These are phyloP conservation scores for Epsilonema sp. DNA, from an alignment of 2,888 invertebrate genomes.

Conservation along the genomic window DNA sequence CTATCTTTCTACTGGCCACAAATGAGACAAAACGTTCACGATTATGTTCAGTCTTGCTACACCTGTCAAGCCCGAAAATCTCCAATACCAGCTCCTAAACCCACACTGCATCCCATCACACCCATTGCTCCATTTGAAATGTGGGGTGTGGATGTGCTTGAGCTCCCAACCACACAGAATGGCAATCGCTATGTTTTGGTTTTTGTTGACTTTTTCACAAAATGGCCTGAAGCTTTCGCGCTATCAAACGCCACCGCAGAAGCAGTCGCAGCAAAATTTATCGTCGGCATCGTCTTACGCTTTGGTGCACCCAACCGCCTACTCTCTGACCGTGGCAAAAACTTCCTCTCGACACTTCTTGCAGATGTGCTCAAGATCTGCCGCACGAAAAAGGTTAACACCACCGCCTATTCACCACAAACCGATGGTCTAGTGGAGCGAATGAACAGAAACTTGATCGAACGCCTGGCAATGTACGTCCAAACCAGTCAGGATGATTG, in stretches of 20 bases:
- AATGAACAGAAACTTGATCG: constrained; percentile 14
- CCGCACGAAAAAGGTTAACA: constrained; percentile 9
- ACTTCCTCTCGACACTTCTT: constrained; percentile 13
- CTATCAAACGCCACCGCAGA: constrained; percentile 20
- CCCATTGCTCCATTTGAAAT: constrained; percentile 13
- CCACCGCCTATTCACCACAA: constrained; percentile 11
- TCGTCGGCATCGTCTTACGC: constrained; percentile 11
- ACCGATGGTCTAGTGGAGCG: constrained; percentile 19
- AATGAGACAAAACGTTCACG: constrained; percentile 10
- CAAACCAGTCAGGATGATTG: constrained; percentile 15
- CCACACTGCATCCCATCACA: constrained; percentile 7
- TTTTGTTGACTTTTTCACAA: constrained; percentile 12
- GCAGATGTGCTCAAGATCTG: constrained; percentile 11
- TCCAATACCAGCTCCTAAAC: not conserved
- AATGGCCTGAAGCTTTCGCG: constrained; percentile 16
- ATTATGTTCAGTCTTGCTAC: constrained; percentile 9
- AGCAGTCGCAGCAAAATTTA: constrained; percentile 19
- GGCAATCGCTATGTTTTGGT: constrained; percentile 14
- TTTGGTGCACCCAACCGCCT: constrained; percentile 14
- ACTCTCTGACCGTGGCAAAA: constrained; percentile 16
- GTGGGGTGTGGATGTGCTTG: constrained; percentile 13
- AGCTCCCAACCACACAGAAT: constrained; percentile 11
- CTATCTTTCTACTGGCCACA: constrained; percentile 12
- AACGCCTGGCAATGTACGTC: constrained; percentile 14
- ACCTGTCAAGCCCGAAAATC: constrained; percentile 10